These are phyloP conservation scores for Syngnathus scovelli DNA, from an alignment of 2,113 vertebrate species.

Conservation along the genomic window DNA sequence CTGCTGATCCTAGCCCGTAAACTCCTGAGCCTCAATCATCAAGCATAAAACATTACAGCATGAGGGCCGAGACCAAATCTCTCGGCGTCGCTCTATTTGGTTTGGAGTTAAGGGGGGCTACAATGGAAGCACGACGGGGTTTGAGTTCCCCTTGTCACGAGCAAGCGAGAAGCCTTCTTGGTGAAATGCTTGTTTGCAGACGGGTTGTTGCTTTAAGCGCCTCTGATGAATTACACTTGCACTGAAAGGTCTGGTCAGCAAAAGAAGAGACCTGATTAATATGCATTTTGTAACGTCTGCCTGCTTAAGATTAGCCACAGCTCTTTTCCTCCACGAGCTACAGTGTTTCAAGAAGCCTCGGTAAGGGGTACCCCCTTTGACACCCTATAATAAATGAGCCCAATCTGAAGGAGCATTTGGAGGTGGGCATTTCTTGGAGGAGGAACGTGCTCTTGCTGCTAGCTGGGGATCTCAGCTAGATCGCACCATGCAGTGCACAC, in stretches of 20 bases:
- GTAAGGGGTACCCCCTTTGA: slow-evolving; percentile 67
- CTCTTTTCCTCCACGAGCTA: slow-evolving; percentile 57
- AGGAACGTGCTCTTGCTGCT: slow-evolving; percentile 57
- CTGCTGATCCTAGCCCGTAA: slow-evolving; percentile 62
- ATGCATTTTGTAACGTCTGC: slow-evolving; percentile 49
- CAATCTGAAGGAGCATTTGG: slow-evolving; percentile 51
- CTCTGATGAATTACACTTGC: slow-evolving; percentile 63
- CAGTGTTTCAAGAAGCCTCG: slow-evolving; percentile 61
- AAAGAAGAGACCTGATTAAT: slow-evolving; percentile 61
- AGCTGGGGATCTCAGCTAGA: slow-evolving; percentile 28
- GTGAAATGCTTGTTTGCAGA: slow-evolving; percentile 64
- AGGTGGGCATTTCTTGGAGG: slow-evolving; percentile 50
- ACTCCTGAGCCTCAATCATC: slow-evolving; percentile 66
- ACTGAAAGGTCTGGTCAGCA: slow-evolving; percentile 67
- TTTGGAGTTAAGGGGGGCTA: slow-evolving; percentile 50
- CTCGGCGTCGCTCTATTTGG: slow-evolving; percentile 62
- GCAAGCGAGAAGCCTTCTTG: slow-evolving; percentile 35
- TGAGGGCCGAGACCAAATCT: slow-evolving; percentile 51
- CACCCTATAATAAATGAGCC: slow-evolving; percentile 67
- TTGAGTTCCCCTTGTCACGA: slow-evolving; percentile 59
- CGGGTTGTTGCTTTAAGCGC: slow-evolving; percentile 57
- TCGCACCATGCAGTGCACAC: slow-evolving; percentile 42
- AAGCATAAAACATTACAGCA: slow-evolving; percentile 62
- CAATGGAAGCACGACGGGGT: slow-evolving; percentile 20
- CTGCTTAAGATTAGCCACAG: slow-evolving; percentile 66